Conservation (phyloP, 1,140 invertebrate species). For the Helicoverpa zea region DNA sequence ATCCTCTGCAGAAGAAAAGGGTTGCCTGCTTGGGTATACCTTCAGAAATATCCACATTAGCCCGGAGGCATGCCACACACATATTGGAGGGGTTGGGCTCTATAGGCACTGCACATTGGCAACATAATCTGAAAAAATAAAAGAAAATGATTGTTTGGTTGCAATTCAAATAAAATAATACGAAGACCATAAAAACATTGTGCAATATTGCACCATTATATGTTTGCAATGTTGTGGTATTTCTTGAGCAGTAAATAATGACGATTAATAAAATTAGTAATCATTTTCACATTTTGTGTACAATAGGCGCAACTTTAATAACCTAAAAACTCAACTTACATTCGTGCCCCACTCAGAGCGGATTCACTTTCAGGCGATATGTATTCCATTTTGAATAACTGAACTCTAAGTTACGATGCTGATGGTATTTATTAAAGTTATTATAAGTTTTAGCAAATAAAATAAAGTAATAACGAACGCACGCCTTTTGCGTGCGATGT, state of each 20-base stretch:
- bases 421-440: neutral
- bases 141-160: neutral
- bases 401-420: neutral
- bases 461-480: neutral
- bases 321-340: constrained; percentile 69
- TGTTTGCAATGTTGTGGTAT: too few species aligned
- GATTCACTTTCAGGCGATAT: constrained; percentile 70
- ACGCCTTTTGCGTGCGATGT: neutral
- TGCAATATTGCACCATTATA: too few species aligned
- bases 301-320: constrained; percentile 29
- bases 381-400: constrained; percentile 71
- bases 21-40: constrained; percentile 98
- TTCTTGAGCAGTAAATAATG: too few species aligned
- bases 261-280: neutral
- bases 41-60: constrained; percentile 97
- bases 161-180: neutral
- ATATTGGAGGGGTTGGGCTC: constrained; percentile 99
- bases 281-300: neutral
- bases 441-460: neutral
- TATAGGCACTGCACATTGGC: constrained; percentile 93
- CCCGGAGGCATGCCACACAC: constrained; percentile 97
- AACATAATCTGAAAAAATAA: constrained; percentile 89
- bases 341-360: constrained; percentile 64
- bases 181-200: too few species aligned
- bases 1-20: constrained; percentile 96